Percentiles rank a stretch among this genome's conserved stretches.
These are phyloP conservation scores for Diachasmimorpha longicaudata DNA, from an alignment of 1,140 invertebrate genomes.

Conservation along the genomic window DNA sequence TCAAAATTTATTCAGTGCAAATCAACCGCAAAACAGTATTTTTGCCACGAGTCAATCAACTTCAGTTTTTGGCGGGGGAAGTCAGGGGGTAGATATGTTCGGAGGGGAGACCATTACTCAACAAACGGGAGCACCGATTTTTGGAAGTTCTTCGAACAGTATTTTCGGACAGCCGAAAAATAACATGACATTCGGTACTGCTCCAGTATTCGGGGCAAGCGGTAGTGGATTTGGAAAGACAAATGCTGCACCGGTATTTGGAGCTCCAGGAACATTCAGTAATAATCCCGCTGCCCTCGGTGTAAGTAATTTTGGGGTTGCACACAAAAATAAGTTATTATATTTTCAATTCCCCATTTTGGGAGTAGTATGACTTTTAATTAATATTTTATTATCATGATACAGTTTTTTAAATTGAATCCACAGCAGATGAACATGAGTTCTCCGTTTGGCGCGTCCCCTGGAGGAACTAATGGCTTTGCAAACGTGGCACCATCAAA, in stretches of 20 bases:
- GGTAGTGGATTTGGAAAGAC: slow-evolving; percentile 21
- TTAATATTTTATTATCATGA: not conserved
- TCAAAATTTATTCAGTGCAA: slow-evolving; percentile 39
- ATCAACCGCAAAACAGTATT: slow-evolving; percentile 32
- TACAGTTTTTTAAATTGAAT: not conserved
- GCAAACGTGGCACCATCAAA: not conserved
- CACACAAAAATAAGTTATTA: slow-evolving; percentile 12
- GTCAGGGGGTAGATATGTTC: slow-evolving; percentile 27
- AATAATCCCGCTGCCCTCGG: slow-evolving; percentile 11
- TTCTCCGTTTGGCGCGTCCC: not conserved
- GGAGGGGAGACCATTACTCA: not conserved
- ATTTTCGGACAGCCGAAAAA: slow-evolving; percentile 38
- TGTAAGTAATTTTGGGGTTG: not conserved
- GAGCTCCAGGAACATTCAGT: slow-evolving; percentile 40
- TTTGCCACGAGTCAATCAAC: slow-evolving; percentile 40
- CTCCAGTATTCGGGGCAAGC: slow-evolving; percentile 44
- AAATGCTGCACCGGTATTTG: slow-evolving; percentile 36
- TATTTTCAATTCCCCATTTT: not conserved
- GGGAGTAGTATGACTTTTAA: no score
- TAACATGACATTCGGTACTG: slow-evolving; percentile 43
- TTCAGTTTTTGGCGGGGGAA: slow-evolving; percentile 27
- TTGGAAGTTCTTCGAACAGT: slow-evolving; percentile 30
- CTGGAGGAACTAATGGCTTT: not conserved
- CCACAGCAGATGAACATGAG: not conserved
- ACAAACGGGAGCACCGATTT: not conserved